phyloP scores from a whole-genome alignment of 2,888 invertebrate genomes.

The Drosophila rellima region DNA sequence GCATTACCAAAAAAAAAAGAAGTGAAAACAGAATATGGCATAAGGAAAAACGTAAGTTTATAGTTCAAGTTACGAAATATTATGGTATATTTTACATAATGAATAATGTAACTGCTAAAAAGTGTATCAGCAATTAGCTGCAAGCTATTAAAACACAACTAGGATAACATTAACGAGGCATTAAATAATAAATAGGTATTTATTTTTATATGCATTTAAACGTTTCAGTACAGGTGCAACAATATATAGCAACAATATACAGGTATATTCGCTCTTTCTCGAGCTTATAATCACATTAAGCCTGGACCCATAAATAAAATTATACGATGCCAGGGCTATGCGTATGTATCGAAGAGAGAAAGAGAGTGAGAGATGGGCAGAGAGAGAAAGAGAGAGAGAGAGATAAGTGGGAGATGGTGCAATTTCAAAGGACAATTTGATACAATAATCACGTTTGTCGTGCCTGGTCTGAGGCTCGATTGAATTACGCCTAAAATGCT shows the following conservation, averaged over 20 bases:
- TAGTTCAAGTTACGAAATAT: slow-evolving; percentile 1
- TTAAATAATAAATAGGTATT: slow-evolving; percentile 35
- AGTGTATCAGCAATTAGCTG: slow-evolving; percentile 34
- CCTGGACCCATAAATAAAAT: slow-evolving; percentile 67
- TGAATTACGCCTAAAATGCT: slow-evolving; percentile 83
- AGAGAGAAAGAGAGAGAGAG: slow-evolving; percentile 2
- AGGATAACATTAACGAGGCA: slow-evolving; percentile 38
- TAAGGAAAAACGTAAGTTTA: slow-evolving; percentile 1
- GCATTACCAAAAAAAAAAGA: slow-evolving; percentile 41
- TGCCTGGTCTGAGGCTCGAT: slow-evolving; percentile 67
- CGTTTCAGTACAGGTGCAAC: slow-evolving; percentile 45
- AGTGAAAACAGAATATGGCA: background rate
- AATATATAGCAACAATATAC: slow-evolving; percentile 16
- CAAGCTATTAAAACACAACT: slow-evolving; percentile 38
- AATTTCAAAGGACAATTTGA: slow-evolving; percentile 78
- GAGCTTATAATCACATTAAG: slow-evolving; percentile 68
- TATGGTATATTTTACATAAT: background rate
- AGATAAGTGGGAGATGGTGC: slow-evolving; percentile 35
- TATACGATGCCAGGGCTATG: slow-evolving; percentile 45
- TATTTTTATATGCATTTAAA: slow-evolving; percentile 48
- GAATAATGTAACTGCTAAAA: slow-evolving; percentile 15
- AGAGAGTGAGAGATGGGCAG: background rate
- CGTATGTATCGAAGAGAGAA: slow-evolving; percentile 12
- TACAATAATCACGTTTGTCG: slow-evolving; percentile 79
- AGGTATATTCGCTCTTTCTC: slow-evolving; percentile 23